These are phyloP conservation scores for Hyles vespertilio DNA, from an alignment of 1,140 invertebrate species.

Conservation along the genomic window DNA sequence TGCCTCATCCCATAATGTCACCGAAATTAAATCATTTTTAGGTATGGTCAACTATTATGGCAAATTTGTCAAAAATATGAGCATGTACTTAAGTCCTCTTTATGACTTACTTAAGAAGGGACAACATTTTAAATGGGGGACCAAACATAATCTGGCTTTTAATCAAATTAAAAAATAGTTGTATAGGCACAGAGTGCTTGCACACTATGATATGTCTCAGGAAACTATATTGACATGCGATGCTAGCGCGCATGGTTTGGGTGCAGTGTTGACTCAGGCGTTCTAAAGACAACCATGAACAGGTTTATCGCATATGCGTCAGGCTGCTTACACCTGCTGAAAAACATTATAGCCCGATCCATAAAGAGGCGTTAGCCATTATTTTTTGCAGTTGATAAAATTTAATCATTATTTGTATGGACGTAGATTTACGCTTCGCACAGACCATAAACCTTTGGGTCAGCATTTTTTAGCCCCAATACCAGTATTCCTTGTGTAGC, in stretches of 20 bases:
- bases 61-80: conserved; percentile 38
- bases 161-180: conserved; percentile 20
- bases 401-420: conserved; percentile 21
- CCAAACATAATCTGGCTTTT: conserved; percentile 25
- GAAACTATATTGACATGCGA: conserved; percentile 15
- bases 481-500: conserved; percentile 6
- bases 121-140: conserved; percentile 22
- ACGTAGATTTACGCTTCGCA: conserved; percentile 6
- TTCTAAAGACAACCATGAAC: not conserved
- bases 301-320: conserved; percentile 6
- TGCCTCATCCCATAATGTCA: conserved; percentile 39
- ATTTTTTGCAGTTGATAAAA: conserved; percentile 17
- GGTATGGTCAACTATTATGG: conserved; percentile 48
- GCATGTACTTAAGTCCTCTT: conserved; percentile 23
- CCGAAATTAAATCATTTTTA: conserved; percentile 44
- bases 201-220: conserved; percentile 52
- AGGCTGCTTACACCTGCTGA: conserved; percentile 13
- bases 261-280: not conserved
- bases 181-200: conserved; percentile 21
- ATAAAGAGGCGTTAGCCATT: conserved; percentile 16
- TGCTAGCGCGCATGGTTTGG: conserved; percentile 3
- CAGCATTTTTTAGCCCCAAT: conserved; percentile 11
- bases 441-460: conserved; percentile 14
- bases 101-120: conserved; percentile 38
- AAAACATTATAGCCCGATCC: conserved; percentile 18